Percentiles rank a stretch among this genome's conserved stretches.
phyloP scores from a whole-genome alignment of 2,888 invertebrate genomes.

The Cantharis lateralis region DNA sequence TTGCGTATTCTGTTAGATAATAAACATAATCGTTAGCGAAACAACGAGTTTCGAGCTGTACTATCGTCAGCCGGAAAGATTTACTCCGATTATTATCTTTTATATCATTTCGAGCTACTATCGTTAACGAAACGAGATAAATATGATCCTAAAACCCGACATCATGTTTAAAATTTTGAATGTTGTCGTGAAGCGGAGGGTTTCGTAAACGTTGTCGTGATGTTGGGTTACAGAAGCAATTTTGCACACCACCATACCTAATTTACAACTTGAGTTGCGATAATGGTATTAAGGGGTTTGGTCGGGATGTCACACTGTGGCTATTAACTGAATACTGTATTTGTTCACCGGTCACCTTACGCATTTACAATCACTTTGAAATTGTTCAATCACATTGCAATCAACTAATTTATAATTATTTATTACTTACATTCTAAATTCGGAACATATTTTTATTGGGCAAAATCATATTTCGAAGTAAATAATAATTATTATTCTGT shows the following conservation, averaged over 20 bases:
- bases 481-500: neutral
- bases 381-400: neutral
- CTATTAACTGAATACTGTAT: slow-evolving; percentile 35
- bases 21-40: slow-evolving; percentile 50
- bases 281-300: slow-evolving; percentile 34
- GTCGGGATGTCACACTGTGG: slow-evolving; percentile 34
- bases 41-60: slow-evolving; percentile 30
- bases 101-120: slow-evolving; percentile 17
- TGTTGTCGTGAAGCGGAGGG: neutral
- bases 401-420: neutral
- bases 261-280: slow-evolving; percentile 30
- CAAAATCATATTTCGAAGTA: neutral
- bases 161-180: slow-evolving; percentile 1
- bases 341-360: neutral
- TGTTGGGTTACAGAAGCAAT: slow-evolving; percentile 8
- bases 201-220: slow-evolving; percentile 2
- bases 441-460: no score
- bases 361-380: neutral
- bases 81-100: slow-evolving; percentile 28
- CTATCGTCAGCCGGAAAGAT: slow-evolving; percentile 21
- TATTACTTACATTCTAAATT: neutral
- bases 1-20: slow-evolving; percentile 49
- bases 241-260: slow-evolving; percentile 31
- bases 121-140: slow-evolving; percentile 12
- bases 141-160: neutral